These are phyloP conservation scores for Pterocles orientalis DNA, from an alignment of 2,113 vertebrate species.

Conservation along the genomic window DNA sequence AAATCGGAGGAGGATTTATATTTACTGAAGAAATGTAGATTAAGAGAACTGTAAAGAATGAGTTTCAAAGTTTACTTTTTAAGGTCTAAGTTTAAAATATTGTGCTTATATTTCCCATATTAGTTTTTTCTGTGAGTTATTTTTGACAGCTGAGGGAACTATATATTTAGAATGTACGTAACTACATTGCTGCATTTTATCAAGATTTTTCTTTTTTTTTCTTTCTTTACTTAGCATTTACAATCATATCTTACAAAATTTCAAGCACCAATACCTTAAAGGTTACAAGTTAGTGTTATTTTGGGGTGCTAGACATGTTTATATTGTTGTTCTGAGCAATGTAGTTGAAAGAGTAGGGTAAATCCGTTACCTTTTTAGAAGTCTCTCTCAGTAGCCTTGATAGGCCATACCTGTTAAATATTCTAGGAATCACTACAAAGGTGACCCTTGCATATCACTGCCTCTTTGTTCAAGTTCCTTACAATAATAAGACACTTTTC, in stretches of 20 bases:
- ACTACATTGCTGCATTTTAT: neutral
- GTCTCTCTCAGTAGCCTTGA: neutral
- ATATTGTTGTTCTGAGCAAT: neutral
- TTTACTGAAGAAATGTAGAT: neutral
- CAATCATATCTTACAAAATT: neutral
- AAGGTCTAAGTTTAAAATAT: neutral
- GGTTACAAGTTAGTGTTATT: neutral
- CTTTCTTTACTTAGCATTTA: slow-evolving; percentile 2
- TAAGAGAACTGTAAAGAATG: neutral
- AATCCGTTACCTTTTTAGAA: neutral
- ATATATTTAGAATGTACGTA: neutral
- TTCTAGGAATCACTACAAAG: neutral
- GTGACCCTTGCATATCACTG: neutral
- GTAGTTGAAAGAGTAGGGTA: neutral
- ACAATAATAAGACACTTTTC: neutral
- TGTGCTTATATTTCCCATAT: neutral
- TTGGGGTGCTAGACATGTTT: neutral
- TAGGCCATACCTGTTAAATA: neutral
- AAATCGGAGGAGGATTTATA: neutral
- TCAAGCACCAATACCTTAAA: neutral
- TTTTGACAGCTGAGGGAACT: neutral
- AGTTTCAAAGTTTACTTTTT: neutral
- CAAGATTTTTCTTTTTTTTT: neutral
- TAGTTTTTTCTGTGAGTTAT: neutral
- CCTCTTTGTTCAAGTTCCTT: neutral